Percentiles rank a stretch among this genome's conserved stretches.
These are phyloP conservation scores for Urocolius indicus DNA, from an alignment of 2,113 vertebrate genomes.

Conservation along the genomic window DNA sequence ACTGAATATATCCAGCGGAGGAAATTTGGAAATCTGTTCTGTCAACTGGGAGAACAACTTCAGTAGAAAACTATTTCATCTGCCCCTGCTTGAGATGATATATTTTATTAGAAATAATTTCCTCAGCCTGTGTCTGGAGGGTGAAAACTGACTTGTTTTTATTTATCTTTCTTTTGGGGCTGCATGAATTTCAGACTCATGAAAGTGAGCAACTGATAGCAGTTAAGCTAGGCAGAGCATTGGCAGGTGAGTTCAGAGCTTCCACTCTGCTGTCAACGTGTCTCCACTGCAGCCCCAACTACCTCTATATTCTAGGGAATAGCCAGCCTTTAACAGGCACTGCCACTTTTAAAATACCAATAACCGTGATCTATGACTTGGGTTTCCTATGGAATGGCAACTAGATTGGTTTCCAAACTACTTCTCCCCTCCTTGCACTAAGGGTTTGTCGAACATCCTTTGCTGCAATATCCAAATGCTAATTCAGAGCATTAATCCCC, in stretches of 20 bases:
- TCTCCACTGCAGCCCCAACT: not conserved
- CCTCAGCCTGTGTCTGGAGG: conserved; percentile 74
- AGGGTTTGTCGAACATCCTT: not conserved
- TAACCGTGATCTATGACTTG: conserved; percentile 58
- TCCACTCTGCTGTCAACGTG: not conserved
- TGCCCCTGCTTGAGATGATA: conserved; percentile 72
- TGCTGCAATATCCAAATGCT: not conserved
- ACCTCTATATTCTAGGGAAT: conserved; percentile 34
- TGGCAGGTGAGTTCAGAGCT: conserved; percentile 52
- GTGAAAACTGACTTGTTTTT: conserved; percentile 77
- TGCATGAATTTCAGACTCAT: conserved; percentile 74
- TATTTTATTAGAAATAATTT: conserved; percentile 83
- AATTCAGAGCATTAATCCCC: not conserved
- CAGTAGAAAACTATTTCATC: conserved; percentile 74
- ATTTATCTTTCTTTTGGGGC: conserved; percentile 80
- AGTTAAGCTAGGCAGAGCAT: conserved; percentile 61
- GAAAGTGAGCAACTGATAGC: conserved; percentile 75
- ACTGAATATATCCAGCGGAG: conserved; percentile 36
- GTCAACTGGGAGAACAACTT: conserved; percentile 67
- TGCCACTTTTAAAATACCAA: conserved; percentile 52
- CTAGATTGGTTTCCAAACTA: conserved; percentile 43
- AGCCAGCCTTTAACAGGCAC: conserved; percentile 27
- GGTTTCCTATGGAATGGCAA: conserved; percentile 42
- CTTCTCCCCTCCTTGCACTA: not conserved
- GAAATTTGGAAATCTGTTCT: conserved; percentile 64